Evolutionary conservation across 2,797 vertebrate species (phyloP), one percentile per base, ranked within the genome.

Genomic region (Peromyscus attwateri): DNA sequence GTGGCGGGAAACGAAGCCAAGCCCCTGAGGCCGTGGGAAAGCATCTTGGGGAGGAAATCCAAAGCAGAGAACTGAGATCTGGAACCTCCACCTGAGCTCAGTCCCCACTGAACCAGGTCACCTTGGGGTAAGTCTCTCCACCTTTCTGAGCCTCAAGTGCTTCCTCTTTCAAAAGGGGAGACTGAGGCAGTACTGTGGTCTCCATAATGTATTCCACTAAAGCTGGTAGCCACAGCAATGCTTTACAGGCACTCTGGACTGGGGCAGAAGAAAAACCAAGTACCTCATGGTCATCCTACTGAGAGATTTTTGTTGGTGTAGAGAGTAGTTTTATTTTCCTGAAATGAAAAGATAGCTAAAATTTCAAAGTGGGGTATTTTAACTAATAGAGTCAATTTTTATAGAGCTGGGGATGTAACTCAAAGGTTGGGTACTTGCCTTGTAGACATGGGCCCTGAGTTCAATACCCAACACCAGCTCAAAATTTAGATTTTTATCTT

Each of bases 341-440:
- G 94, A 92, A 89, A 89, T 81, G 77, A 25, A 77, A 46, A 97
- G 76, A 79, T 81, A 82, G 52, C 84, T 93, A 81, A 89, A 68
- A 27, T 93, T 79, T 70, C 88, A 96, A 96, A 95, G 87, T 55
- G 7, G 23, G 7, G 66, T 84, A 68, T 95, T 40, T 95, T 4
- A 87, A 95, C 49, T 76, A 84, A 21, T 49, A 76, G 3, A 82
- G 29, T 70, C 91, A 46, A 60, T 71, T 88, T 55, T 81, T 37
- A 73, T 31, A 70, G n/a, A 76, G 12, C 27, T 89, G 71, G 37
- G 6, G 11, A 73, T 34, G 31, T 46, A 89, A 7, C 3, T 89
- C 71, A 76, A 75, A 88, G 37, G 52, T 23, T 75, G 55, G 29
- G 29, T 46, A 19, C 55, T 62, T 89, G 19, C 37, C n/a, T 62